Percentiles rank a stretch among this genome's conserved stretches.
Conservation (phyloP, 1,140 invertebrate genomes). For the Platorchestia sp. region DNA sequence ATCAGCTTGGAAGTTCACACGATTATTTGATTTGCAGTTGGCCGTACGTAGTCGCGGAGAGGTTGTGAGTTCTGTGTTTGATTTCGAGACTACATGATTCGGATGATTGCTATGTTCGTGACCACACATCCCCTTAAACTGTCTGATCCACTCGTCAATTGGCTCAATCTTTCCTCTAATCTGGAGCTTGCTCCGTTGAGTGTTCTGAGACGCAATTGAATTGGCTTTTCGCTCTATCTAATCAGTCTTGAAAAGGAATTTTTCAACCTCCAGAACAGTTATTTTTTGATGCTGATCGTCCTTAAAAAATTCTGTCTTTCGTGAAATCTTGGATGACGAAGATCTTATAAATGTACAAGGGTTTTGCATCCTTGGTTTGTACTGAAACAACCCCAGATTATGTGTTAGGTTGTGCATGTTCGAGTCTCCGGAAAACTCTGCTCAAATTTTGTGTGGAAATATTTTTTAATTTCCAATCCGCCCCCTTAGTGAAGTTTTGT, state of each 20-base stretch:
- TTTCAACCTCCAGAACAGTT: neutral
- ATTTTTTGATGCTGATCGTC: neutral
- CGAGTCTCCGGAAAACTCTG: neutral
- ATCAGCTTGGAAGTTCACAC: neutral
- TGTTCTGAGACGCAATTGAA: conserved; percentile 7
- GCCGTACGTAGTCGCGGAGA: neutral
- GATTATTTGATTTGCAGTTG: conserved; percentile 1
- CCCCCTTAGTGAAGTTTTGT: neutral
- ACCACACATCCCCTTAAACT: neutral
- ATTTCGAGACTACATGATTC: neutral
- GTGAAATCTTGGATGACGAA: neutral
- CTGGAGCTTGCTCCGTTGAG: neutral
- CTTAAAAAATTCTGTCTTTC: neutral
- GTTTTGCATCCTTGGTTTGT: neutral
- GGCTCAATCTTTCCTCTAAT: neutral
- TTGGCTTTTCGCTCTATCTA: neutral
- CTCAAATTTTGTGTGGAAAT: neutral
- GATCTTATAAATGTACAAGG: neutral
- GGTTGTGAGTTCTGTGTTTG: conserved; percentile 16
- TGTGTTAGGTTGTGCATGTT: neutral
- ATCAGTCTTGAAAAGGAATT: neutral
- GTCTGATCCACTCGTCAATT: neutral
- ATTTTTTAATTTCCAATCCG: neutral
- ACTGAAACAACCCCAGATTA: neutral
- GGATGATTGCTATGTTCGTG: neutral